Conservation (phyloP, 2,888 invertebrate genomes). For the Deroplatys truncata region DNA sequence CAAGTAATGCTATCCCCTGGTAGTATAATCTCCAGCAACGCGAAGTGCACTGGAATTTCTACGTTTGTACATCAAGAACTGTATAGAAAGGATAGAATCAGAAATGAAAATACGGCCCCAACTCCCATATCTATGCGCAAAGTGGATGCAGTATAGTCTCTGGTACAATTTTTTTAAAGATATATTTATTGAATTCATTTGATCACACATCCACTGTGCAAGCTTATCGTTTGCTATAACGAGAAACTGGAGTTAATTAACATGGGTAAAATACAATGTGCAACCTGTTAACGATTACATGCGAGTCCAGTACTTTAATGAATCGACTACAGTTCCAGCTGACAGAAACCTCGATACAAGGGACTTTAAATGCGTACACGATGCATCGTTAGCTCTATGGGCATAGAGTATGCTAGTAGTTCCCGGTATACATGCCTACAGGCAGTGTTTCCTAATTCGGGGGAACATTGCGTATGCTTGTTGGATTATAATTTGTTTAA, state of each 20-base stretch:
- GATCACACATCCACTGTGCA: neutral
- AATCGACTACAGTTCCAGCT: neutral
- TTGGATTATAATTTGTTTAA: neutral
- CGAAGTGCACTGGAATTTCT: no score
- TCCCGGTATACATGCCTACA: neutral
- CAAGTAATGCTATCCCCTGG: no score
- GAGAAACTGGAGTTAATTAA: neutral
- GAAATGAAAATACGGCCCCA: no score
- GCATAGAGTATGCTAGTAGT: neutral
- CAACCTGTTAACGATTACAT: neutral
- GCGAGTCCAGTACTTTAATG: neutral
- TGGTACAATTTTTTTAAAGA: neutral
- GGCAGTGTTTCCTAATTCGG: neutral
- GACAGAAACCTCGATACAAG: neutral
- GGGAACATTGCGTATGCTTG: neutral
- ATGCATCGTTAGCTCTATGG: neutral
- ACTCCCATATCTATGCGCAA: no score
- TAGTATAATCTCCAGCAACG: no score
- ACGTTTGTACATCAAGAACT: no score
- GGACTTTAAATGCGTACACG: neutral
- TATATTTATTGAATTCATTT: neutral
- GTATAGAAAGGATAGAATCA: no score
- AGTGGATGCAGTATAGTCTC: neutral
- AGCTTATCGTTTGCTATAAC: neutral
- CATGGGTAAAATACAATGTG: neutral